Percentiles rank a stretch among this genome's conserved stretches.
Conservation (phyloP, 53 echinoderm and acorn worm genomes). For the Echinometra lucunter region DNA sequence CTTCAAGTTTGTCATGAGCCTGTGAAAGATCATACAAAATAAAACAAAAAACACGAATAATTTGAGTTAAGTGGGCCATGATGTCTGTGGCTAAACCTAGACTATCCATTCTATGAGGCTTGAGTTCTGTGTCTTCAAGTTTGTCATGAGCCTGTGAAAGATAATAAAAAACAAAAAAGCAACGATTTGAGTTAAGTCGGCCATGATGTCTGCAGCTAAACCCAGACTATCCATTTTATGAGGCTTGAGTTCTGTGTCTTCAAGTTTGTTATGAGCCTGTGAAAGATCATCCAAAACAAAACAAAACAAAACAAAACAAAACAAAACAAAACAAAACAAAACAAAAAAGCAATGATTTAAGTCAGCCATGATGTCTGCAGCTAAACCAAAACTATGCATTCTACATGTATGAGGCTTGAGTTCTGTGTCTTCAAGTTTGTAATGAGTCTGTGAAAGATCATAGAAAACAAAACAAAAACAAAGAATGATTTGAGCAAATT, state of each 20-base stretch:
- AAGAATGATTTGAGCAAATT: constrained; percentile 79
- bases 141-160: constrained; percentile 90
- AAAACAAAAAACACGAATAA: no score
- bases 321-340: not conserved
- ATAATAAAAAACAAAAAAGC: constrained; percentile 19
- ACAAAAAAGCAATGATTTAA: constrained; percentile 69
- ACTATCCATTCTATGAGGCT: constrained; percentile 80
- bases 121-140: constrained; percentile 87
- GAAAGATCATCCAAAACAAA: not conserved
- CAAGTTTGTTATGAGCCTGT: constrained; percentile 96
- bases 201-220: constrained; percentile 78
- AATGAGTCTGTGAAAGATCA: constrained; percentile 89
- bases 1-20: constrained; percentile 97
- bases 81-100: constrained; percentile 79
- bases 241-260: constrained; percentile 47
- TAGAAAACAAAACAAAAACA: not conserved
- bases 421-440: constrained; percentile 78
- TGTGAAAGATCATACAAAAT: constrained; percentile 45
- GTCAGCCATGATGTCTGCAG: constrained; percentile 82
- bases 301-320: no score
- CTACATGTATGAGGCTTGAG: not conserved
- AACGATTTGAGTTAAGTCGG: constrained; percentile 80
- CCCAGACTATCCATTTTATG: constrained; percentile 66
- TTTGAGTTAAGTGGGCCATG: constrained; percentile 83
- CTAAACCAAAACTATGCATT: constrained; percentile 72